Evolutionary conservation across 2,888 invertebrate species (phyloP), one percentile per base, ranked within the genome.

Genomic region (Aporophyla lueneburgensis): DNA sequence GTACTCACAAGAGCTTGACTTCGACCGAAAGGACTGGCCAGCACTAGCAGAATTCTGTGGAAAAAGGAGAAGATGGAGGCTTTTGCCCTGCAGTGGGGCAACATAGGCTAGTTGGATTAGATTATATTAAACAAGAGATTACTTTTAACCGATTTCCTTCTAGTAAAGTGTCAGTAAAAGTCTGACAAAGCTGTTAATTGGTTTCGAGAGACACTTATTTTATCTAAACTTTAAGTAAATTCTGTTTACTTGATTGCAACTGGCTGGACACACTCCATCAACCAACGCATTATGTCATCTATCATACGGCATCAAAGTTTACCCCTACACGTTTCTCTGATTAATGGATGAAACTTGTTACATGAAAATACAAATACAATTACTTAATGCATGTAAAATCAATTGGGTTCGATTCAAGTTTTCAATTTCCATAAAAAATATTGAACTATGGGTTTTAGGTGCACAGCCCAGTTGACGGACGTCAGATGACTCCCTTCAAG

Each of bases 261-360:
- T 58, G 19, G 62, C 33, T 63, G 24, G 63, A 51, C 46, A 46
- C 27, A 21, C 53, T 71, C 49, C 54, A 53, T 49, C 46, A 40
- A 71, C 27, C 7, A 51, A 33, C 19, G 27, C 51, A n/a, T 14
- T 33, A 78, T 21, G 54, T 59, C 63, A 27, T 78, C 62, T 54
- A 76, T 82, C 66, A 80, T 76, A 43, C 4, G 40, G 27, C 56
- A 66, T 76, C 62, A 58, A 80, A 76, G 62, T 71, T 70, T 58
- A 46, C 19, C 67, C 67, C 56, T 58, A 67, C 77, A 71, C 19
- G 49, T 49, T 79, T 74, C 56, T 76, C 58, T 49, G 53, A 76
- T 71, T 76, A 66, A 24, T 33, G 54, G 43, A 21, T 58, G 12
- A 49, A 54, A 43, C 53, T 46, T 40, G 24, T 46, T 53, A 14